Conservation (phyloP, 2,113 vertebrate genomes). For the Cyanoderma ruficeps region DNA sequence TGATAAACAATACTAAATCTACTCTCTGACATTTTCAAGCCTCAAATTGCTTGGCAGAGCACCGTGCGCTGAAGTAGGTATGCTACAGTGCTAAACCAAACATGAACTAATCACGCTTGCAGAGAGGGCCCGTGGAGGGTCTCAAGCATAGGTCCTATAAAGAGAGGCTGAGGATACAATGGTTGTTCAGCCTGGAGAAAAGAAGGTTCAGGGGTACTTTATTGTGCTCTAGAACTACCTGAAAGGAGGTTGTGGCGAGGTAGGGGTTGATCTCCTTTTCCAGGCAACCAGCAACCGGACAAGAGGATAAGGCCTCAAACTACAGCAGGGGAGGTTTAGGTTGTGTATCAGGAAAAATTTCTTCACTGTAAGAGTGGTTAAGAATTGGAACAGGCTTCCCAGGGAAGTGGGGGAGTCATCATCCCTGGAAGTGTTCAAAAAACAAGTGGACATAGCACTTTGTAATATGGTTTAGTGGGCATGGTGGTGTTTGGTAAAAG, state of each 20-base stretch:
- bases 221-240: not conserved
- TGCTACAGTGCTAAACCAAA: not conserved
- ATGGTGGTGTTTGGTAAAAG: not conserved
- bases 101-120: not conserved
- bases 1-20: not conserved
- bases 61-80: rapidly evolving
- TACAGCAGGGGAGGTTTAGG: not conserved
- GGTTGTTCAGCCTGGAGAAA: not conserved
- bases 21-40: not conserved
- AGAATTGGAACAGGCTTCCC: not conserved
- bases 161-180: not conserved
- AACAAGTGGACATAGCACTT: not conserved
- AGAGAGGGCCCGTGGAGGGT: not conserved
- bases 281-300: not conserved
- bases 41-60: not conserved
- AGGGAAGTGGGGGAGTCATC: not conserved
- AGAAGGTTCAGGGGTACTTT: not conserved
- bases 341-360: not conserved
- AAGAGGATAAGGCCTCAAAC: not conserved
- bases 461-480: not conserved
- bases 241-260: not conserved
- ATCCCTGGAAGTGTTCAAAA: not conserved
- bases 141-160: not conserved
- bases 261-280: not conserved
- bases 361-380: not conserved